Percentiles rank a stretch among this genome's conserved stretches.
Conservation (phyloP, 2,797 vertebrate species). For the Rachycentron canadum region DNA sequence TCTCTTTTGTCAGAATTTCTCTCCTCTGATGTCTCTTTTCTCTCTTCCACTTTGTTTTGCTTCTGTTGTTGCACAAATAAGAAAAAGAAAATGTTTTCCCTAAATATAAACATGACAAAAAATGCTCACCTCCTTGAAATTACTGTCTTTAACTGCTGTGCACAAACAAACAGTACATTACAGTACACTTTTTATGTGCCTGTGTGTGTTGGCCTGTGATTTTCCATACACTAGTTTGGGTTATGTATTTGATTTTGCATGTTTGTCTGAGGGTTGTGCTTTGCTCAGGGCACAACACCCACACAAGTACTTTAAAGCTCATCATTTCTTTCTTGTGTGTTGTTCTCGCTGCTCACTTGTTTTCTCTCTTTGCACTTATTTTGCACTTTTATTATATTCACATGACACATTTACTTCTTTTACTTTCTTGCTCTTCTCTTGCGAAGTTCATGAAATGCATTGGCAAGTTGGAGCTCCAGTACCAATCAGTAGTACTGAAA, state of each 20-base stretch:
- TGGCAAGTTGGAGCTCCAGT: background rate
- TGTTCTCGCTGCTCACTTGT: background rate
- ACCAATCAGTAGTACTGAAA: background rate
- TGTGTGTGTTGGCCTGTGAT: background rate
- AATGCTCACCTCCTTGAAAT: background rate
- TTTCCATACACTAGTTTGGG: background rate
- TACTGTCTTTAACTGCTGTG: background rate
- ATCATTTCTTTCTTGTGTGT: background rate
- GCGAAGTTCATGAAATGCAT: background rate
- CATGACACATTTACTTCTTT: background rate
- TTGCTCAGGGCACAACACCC: background rate
- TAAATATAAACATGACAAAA: background rate
- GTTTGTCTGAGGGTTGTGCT: background rate
- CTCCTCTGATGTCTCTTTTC: background rate
- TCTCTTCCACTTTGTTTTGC: background rate
- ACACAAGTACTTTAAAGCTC: background rate
- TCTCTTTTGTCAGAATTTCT: background rate
- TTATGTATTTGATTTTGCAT: constrained; percentile 12
- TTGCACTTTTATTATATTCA: background rate
- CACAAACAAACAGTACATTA: constrained; percentile 5
- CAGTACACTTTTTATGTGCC: background rate
- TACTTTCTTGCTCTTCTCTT: background rate
- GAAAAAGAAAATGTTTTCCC: background rate
- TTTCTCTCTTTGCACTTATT: background rate
- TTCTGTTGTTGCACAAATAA: background rate